Percentiles rank a stretch among this genome's conserved stretches.
phyloP scores from a whole-genome alignment of 2,113 vertebrate species.

The Oreochromis tanganicae region DNA sequence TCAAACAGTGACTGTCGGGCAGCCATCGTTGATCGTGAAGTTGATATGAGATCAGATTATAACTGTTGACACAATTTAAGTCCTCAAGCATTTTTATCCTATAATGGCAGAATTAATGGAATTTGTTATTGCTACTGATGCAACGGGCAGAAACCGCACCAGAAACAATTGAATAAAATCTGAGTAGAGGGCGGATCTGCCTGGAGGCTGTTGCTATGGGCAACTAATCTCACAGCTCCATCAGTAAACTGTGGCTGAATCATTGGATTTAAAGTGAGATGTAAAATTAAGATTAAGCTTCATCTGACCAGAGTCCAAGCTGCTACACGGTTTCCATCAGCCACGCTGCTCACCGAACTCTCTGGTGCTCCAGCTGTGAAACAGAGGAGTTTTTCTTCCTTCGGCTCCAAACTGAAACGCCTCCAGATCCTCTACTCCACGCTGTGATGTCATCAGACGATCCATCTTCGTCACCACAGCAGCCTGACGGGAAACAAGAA shows the following conservation, averaged over 20 bases:
- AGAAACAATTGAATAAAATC: not conserved
- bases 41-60: not conserved
- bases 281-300: not conserved
- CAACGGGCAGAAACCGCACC: not conserved
- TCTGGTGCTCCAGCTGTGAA: constrained; percentile 82
- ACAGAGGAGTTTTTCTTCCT: constrained; percentile 64
- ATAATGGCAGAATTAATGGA: not conserved
- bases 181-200: not conserved
- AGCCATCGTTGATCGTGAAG: not conserved
- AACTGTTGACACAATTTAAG: not conserved
- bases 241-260: not conserved
- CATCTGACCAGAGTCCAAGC: not conserved
- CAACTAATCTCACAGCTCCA: not conserved
- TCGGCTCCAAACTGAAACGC: constrained; percentile 70
- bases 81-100: not conserved
- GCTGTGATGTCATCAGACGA: constrained; percentile 78
- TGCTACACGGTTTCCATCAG: not conserved
- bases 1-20: not conserved
- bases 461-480: constrained; percentile 81
- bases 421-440: constrained; percentile 83
- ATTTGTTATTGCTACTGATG: not conserved
- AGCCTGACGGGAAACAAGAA: constrained; percentile 20
- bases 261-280: not conserved
- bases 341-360: constrained; percentile 77
- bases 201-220: not conserved